A percentile compares a stretch with the other conserved stretches of the same genome.
phyloP scores from a whole-genome alignment of 2,797 vertebrate species.

The Hipposideros larvatus region DNA sequence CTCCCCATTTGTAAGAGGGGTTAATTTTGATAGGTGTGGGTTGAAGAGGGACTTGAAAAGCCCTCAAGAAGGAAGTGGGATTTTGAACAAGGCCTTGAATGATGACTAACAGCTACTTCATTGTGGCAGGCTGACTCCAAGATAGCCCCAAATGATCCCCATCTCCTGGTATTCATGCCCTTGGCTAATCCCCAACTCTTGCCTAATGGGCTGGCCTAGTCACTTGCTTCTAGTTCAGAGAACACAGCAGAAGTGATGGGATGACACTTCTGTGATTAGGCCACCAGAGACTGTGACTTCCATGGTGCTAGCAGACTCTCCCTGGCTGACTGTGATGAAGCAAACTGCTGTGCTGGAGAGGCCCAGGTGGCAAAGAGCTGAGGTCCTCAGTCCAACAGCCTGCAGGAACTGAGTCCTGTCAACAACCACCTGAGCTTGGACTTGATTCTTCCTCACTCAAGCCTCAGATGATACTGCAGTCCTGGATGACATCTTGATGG shows the following conservation, averaged over 20 bases:
- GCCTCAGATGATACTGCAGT: background rate
- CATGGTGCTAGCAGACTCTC: background rate
- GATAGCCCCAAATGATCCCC: background rate
- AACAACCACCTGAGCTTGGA: background rate
- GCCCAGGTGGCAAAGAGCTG: background rate
- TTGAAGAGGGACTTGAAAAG: conserved; percentile 42
- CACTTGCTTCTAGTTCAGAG: background rate
- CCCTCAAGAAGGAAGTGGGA: conserved; percentile 25
- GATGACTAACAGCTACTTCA: background rate
- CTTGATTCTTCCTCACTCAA: background rate
- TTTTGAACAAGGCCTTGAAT: background rate
- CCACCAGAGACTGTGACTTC: background rate
- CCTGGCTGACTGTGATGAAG: background rate
- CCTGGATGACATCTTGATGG: background rate
- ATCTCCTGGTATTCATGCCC: background rate
- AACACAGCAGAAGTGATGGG: background rate
- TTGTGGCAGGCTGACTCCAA: background rate
- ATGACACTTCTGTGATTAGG: background rate
- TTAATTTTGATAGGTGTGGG: conserved; percentile 32
- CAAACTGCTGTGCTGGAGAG: background rate
- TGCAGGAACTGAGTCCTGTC: background rate
- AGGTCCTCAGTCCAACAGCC: background rate
- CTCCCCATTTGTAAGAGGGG: background rate
- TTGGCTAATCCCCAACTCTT: background rate
- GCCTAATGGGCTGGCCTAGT: background rate